phyloP scores from a whole-genome alignment of 1,140 invertebrate species.

The Drosophila bocqueti region DNA sequence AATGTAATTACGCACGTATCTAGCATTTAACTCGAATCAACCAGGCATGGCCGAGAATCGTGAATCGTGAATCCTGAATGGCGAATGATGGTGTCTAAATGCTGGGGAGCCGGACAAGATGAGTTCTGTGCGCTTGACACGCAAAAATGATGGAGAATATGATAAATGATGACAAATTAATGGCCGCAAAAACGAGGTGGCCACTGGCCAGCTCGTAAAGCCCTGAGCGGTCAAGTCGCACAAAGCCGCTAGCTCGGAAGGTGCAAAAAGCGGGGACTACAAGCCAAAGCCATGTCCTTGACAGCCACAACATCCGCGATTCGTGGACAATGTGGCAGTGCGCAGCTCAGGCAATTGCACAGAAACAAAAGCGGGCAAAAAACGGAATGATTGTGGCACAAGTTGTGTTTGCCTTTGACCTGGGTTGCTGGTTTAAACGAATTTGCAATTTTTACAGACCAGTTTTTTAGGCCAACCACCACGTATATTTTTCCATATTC shows the following conservation, averaged over 20 bases:
- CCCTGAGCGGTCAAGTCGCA: slow-evolving; percentile 32
- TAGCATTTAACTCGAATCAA: slow-evolving; percentile 70
- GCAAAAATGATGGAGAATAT: slow-evolving; percentile 68
- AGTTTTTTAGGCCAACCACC: neutral
- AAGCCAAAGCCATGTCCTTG: slow-evolving; percentile 48
- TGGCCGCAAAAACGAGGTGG: slow-evolving; percentile 63
- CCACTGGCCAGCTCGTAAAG: slow-evolving; percentile 36
- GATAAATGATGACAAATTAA: slow-evolving; percentile 81
- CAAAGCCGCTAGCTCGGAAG: slow-evolving; percentile 15
- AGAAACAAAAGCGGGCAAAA: slow-evolving; percentile 14
- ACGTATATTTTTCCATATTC: neutral
- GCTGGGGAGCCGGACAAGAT: slow-evolving; percentile 19
- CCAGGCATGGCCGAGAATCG: slow-evolving; percentile 20
- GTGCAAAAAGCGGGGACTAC: slow-evolving; percentile 11
- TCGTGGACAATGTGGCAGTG: slow-evolving; percentile 35
- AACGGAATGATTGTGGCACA: neutral
- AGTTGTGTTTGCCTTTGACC: neutral
- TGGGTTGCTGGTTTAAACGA: neutral
- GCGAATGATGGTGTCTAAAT: neutral
- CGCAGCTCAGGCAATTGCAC: slow-evolving; percentile 25
- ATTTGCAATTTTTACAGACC: neutral
- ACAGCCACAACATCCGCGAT: slow-evolving; percentile 43
- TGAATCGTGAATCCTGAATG: slow-evolving; percentile 8
- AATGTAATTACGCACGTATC: slow-evolving; percentile 80
- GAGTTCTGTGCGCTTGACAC: slow-evolving; percentile 61